These are phyloP conservation scores for Colistium nudipinnis DNA, from an alignment of 2,113 vertebrate species.

Conservation along the genomic window DNA sequence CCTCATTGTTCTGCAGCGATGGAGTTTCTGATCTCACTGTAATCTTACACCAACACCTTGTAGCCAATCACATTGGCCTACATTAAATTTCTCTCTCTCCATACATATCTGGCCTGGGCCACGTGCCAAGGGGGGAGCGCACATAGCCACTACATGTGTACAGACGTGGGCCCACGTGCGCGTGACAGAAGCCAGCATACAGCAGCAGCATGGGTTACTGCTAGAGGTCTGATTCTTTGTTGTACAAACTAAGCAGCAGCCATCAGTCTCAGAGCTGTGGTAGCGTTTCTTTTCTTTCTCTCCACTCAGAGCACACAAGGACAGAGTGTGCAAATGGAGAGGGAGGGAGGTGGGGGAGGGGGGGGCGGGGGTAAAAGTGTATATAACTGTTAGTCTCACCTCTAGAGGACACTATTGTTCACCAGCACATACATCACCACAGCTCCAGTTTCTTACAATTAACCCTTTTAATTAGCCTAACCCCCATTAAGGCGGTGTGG, in stretches of 20 bases:
- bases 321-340: constrained; percentile 24
- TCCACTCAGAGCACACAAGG: constrained; percentile 37
- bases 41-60: constrained; percentile 73
- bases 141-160: neutral
- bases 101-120: constrained; percentile 35
- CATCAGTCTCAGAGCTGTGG: constrained; percentile 37
- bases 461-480: constrained; percentile 69
- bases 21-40: constrained; percentile 64
- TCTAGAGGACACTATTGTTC: constrained; percentile 85
- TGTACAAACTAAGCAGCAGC: constrained; percentile 35
- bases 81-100: neutral
- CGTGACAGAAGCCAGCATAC: constrained; percentile 11
- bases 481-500: constrained; percentile 54
- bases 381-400: constrained; percentile 68
- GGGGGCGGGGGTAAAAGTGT: neutral
- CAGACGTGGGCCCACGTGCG: constrained; percentile 14
- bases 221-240: constrained; percentile 30
- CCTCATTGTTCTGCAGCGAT: constrained; percentile 73
- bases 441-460: constrained; percentile 58
- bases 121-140: constrained; percentile 9
- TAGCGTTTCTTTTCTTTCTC: neutral
- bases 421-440: constrained; percentile 74
- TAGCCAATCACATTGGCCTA: constrained; percentile 53
- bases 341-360: neutral
- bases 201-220: constrained; percentile 23